Conservation (phyloP, 1,140 invertebrate genomes). For the Adoxophyes honmai region DNA sequence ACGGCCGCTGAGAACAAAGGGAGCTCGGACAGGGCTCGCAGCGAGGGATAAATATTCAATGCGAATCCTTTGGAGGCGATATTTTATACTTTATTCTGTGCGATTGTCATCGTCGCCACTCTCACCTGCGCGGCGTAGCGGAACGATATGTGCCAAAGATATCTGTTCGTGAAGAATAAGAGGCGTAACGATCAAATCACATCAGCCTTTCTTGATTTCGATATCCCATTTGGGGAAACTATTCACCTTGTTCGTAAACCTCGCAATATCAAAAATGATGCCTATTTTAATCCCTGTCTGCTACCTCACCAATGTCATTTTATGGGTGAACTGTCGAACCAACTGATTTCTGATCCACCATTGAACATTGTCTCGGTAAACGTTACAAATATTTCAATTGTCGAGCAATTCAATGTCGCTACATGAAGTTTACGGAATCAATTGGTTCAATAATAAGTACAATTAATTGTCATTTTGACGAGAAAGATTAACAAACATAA, state of each 20-base stretch:
- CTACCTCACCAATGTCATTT: no score
- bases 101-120: slow-evolving; percentile 44
- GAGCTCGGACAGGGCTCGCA: slow-evolving; percentile 58
- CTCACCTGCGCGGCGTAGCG: slow-evolving; percentile 64
- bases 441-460: no score
- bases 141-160: slow-evolving; percentile 35
- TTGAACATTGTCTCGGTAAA: no score
- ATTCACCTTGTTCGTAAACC: neutral
- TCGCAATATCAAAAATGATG: neutral
- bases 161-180: slow-evolving; percentile 26
- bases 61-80: slow-evolving; percentile 73
- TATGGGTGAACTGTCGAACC: no score
- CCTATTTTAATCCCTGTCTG: slow-evolving; percentile 20
- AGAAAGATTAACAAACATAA: slow-evolving; percentile 26
- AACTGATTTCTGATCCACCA: no score
- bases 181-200: slow-evolving; percentile 4
- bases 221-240: neutral
- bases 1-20: slow-evolving; percentile 73
- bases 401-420: no score
- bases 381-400: no score
- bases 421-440: no score
- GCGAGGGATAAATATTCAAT: slow-evolving; percentile 72
- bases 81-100: slow-evolving; percentile 68
- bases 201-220: neutral
- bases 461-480: no score